Evolutionary conservation across 2,888 invertebrate species (phyloP), one percentile per base, ranked within the genome.

Genomic region (Tuta absoluta): DNA sequence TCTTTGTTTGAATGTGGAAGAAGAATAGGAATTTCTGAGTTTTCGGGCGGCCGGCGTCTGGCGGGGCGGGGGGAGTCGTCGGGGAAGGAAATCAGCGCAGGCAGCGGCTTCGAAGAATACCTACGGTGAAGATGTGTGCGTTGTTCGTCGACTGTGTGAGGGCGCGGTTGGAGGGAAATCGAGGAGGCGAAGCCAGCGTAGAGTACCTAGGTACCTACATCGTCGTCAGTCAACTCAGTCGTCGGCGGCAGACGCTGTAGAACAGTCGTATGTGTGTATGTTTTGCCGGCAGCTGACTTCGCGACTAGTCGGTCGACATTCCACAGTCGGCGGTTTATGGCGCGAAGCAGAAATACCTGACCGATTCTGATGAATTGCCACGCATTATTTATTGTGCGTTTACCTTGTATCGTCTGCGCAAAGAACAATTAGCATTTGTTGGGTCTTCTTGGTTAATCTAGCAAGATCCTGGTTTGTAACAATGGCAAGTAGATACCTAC

Each of bases 301-400:
- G 81, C 72, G 83, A 81, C 85, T 81, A 79, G 89, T 84, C 83
- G 68, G 83, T 86, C 88, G 85, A 79, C 91, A 91, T 91, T 91
- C 90, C 90, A 75, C 68, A 77, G 81, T 67, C 80, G 74, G 76
- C 79, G n/a, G 79, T 83, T 88, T 88, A 87, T 87, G 85, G 89
- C 85, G 88, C 87, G 86, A 89, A 87, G 84, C 84, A 81, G 77
- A 85, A 88, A 89, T 91, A 84, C 86, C 85, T 84, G 77, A 80
- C 81, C 81, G 79, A 77, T 85, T 84, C 82, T 84, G 86, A 89
- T 85, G 86, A 86, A 89, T 87, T 87, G 81, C 78, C 75, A 71
- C 73, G 76, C 78, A 81, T 85, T 86, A 84, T 85, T 86, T 84
- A 84, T 81, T 79, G 77, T 76, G 69, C 76, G 8, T 33, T 33